phyloP scores from a whole-genome alignment of 2,113 vertebrate species.

The Cervus canadensis region DNA sequence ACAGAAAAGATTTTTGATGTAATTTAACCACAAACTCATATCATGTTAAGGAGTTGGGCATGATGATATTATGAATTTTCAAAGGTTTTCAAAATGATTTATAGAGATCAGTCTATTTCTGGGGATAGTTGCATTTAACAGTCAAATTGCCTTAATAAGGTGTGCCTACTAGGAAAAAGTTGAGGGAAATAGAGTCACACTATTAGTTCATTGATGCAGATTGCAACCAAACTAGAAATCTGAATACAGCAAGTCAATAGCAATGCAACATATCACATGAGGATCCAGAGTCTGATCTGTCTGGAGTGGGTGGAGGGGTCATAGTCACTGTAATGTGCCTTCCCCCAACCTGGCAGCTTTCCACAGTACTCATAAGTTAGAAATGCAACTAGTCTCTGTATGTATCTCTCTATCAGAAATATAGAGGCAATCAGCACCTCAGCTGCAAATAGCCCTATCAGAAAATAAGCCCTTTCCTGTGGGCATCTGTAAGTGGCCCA shows the following conservation, averaged over 20 bases:
- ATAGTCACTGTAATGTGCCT: not conserved
- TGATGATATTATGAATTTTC: not conserved
- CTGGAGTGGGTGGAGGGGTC: not conserved
- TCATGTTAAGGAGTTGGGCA: not conserved
- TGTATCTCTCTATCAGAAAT: not conserved
- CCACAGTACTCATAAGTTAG: not conserved
- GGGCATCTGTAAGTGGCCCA: not conserved
- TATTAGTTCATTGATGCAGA: not conserved
- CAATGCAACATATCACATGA: not conserved
- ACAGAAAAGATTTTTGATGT: not conserved
- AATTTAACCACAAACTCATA: not conserved
- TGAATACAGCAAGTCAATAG: not conserved
- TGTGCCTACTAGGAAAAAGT: not conserved
- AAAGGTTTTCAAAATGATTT: not conserved
- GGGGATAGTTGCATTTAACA: not conserved
- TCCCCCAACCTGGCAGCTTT: not conserved
- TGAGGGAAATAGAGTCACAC: not conserved
- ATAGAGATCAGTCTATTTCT: not conserved
- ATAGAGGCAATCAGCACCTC: not conserved
- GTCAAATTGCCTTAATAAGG: not conserved
- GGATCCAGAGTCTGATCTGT: not conserved
- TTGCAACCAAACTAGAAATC: not conserved
- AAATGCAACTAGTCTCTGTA: not conserved
- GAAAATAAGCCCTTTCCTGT: not conserved
- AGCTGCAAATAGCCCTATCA: not conserved